A percentile compares a stretch with the other conserved stretches of the same genome.
phyloP scores from a whole-genome alignment of 2,113 vertebrate genomes.

The Ramphastos sulfuratus region DNA sequence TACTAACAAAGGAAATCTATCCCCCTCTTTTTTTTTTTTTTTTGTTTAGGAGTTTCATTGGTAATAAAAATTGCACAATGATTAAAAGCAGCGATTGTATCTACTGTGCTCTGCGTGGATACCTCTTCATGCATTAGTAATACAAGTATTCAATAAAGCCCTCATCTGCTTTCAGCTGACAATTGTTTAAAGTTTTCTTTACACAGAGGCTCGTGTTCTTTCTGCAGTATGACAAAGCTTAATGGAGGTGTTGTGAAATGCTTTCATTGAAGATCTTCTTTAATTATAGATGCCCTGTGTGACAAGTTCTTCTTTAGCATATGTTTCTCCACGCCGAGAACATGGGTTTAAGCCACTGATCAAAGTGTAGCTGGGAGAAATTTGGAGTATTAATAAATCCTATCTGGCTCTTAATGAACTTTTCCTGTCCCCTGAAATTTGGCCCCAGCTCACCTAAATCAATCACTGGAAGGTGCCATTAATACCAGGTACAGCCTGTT shows the following conservation, averaged over 20 bases:
- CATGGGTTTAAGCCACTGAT: slow-evolving; percentile 28
- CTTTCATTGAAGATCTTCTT: slow-evolving; percentile 53
- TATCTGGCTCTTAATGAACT: not conserved
- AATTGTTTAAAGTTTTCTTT: slow-evolving; percentile 66
- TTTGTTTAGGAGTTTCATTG: not conserved
- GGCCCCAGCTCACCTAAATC: not conserved
- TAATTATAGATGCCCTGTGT: slow-evolving; percentile 51
- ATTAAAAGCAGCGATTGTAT: slow-evolving; percentile 55
- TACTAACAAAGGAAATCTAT: slow-evolving; percentile 17
- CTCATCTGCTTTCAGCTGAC: slow-evolving; percentile 60
- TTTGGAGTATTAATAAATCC: not conserved
- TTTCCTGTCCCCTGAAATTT: not conserved
- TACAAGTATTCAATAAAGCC: slow-evolving; percentile 53
- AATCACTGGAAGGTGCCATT: not conserved
- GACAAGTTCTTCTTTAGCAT: slow-evolving; percentile 56
- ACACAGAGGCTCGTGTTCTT: slow-evolving; percentile 56
- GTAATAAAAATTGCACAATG: slow-evolving; percentile 44
- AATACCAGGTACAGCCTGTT: not conserved
- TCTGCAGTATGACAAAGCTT: slow-evolving; percentile 52
- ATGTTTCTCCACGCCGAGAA: slow-evolving; percentile 56
- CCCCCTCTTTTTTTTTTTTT: not conserved
- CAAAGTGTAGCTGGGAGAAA: slow-evolving; percentile 27
- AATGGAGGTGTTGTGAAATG: slow-evolving; percentile 42
- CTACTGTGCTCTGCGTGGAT: slow-evolving; percentile 44
- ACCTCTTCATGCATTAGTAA: slow-evolving; percentile 68